These are phyloP conservation scores for Monomorium pharaonis DNA, from an alignment of 1,140 invertebrate genomes.

Conservation along the genomic window DNA sequence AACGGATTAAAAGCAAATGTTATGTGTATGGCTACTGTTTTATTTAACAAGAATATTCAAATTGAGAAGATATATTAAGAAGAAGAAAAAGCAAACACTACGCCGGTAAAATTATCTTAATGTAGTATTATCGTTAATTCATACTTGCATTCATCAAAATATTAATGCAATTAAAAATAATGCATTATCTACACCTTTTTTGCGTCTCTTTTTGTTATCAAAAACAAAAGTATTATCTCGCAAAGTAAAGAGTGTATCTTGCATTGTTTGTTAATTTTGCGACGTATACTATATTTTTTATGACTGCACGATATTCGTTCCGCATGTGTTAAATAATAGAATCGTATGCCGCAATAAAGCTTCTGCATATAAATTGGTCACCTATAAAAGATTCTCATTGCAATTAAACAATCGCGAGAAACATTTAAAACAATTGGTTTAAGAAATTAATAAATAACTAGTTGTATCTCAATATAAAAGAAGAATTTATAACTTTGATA, in stretches of 20 bases:
- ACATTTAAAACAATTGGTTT: not conserved
- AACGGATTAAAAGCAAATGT: not conserved
- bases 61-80: conserved; percentile 10
- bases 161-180: not conserved
- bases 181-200: not conserved
- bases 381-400: not conserved
- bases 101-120: not conserved
- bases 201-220: not conserved
- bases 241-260: not conserved
- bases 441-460: not conserved
- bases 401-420: not conserved
- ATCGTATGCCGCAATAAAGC: conserved; percentile 17
- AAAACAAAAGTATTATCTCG: not conserved
- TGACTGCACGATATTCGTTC: not conserved
- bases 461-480: not conserved
- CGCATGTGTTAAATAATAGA: not conserved
- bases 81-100: not conserved
- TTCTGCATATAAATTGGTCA: not conserved
- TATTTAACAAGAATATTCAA: conserved; percentile 4
- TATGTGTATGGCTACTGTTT: not conserved
- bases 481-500: not conserved
- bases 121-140: not conserved
- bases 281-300: not conserved
- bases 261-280: not conserved
- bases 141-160: not conserved